Conservation (phyloP, 1,140 invertebrate species). For the Plodia interpunctella region DNA sequence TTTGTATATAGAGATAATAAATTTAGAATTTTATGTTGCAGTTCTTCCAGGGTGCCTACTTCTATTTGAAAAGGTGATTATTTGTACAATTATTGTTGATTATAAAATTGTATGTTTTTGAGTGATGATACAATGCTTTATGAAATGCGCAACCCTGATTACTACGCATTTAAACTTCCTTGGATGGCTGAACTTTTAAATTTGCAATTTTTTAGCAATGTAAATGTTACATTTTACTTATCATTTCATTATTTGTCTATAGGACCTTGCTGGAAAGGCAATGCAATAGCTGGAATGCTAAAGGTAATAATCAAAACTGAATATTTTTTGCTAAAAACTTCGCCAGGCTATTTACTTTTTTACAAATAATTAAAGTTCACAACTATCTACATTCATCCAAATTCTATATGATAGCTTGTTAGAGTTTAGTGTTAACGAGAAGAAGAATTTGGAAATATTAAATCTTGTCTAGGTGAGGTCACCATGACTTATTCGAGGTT, state of each 20-base stretch:
- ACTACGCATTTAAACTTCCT: constrained; percentile 74
- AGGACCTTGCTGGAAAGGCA: background rate
- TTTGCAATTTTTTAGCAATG: background rate
- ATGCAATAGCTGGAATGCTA: too few relatives aligned
- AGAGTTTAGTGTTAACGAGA: constrained; percentile 41
- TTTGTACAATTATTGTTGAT: background rate
- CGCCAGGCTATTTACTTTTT: too few relatives aligned
- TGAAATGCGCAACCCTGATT: constrained; percentile 73
- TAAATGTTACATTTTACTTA: too few relatives aligned
- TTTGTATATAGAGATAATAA: background rate
- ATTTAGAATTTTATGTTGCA: constrained; percentile 12
- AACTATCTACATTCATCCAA: constrained; percentile 12
- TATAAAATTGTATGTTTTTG: background rate
- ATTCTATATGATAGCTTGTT: constrained; percentile 12
- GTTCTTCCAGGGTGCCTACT: background rate
- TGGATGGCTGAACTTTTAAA: constrained; percentile 61
- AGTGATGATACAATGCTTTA: constrained; percentile 72
- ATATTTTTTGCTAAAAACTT: too few relatives aligned
- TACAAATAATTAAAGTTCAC: too few relatives aligned
- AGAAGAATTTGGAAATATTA: constrained; percentile 56
- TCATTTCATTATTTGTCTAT: background rate
- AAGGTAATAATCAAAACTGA: constrained; percentile 25
- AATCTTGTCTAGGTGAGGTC: constrained; percentile 70
- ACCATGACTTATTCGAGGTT: constrained; percentile 55
- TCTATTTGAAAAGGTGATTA: background rate